Base-by-base conservation (phyloP, 1,140 invertebrate species). In the Aphis gossypii region DNA sequence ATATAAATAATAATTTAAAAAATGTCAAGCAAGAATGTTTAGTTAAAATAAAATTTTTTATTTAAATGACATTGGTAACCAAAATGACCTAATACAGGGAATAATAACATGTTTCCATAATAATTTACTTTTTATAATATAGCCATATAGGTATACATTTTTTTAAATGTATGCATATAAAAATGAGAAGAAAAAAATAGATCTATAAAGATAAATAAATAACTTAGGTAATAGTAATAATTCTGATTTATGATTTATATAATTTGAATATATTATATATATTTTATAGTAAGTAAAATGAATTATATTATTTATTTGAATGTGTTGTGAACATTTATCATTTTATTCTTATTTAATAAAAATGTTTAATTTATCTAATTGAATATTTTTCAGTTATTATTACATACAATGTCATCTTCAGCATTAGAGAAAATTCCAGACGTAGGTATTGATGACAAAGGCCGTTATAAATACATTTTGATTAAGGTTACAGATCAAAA, bases 401-500 rank as follows among this genome's bases (percentile, higher is more conserved):
- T 44, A 44, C 56, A 11, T 56, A 90, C 54, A 68, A 90, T 90
- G 89, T 83, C 68, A 21, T 76, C 90, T 89, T 88, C 94, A 14
- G 84, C 93, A 54, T 94, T 96, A 95, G 94, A 95, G 51, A 94
- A 95, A 84, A 95, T 98, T 94, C 96, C 97, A 6, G 96, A 97
- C 94, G 98, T 98, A 30, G 97, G 98, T 94, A 98, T 98, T 94
- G 98, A 98, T 95, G 95, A 96, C 30, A 95, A 95, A 93, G 98
- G 98, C 46, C 96, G 96, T 86, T 99, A 98, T 95, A 99, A 99
- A 95, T 99, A 99, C 94, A 97, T 99, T 94, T 95, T 99, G 60
- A 96, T 98, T 41, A 97, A 97, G 95, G 96, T 98, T 1, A 95
- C 96, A 93, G 95, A 95, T 76, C 94, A 94, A 7, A 95, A 94